Conservation (phyloP, 2,888 invertebrate species). For the Priocnemis perturbator region DNA sequence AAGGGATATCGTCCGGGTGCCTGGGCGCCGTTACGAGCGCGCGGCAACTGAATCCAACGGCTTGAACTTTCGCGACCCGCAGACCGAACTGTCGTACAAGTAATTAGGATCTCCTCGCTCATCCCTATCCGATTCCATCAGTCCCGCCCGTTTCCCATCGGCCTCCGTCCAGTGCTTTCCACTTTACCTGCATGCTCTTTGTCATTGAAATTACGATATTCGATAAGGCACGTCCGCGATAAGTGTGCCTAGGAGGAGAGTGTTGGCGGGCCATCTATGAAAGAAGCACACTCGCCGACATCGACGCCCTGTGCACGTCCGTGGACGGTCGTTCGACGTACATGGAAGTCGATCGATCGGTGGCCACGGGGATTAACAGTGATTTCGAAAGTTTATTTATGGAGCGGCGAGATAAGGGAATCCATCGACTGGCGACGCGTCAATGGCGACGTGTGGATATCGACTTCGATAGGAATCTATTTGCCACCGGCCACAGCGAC, state of each 20-base stretch:
- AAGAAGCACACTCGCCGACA: neutral
- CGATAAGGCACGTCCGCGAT: too few relatives aligned
- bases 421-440: too few relatives aligned
- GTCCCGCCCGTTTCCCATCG: too few relatives aligned
- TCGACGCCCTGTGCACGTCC: too few relatives aligned
- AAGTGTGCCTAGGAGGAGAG: neutral
- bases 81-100: slow-evolving; percentile 40
- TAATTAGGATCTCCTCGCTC: slow-evolving; percentile 37
- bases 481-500: too few relatives aligned
- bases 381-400: too few relatives aligned
- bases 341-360: too few relatives aligned
- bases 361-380: too few relatives aligned
- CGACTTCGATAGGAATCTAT: too few relatives aligned
- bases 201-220: slow-evolving; percentile 12
- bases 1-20: slow-evolving; percentile 35
- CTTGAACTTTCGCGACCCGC: slow-evolving; percentile 44
- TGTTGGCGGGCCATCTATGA: neutral
- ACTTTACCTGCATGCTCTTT: slow-evolving; percentile 17
- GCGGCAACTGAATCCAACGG: slow-evolving; percentile 56
- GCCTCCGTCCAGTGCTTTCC: slow-evolving; percentile 5
- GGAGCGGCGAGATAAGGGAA: too few relatives aligned
- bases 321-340: neutral
- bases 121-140: neutral
- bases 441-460: too few relatives aligned
- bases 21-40: slow-evolving; percentile 48